A percentile compares a stretch with the other conserved stretches of the same genome.
Conservation (phyloP, 1,140 invertebrate species). For the Fopius arisanus region DNA sequence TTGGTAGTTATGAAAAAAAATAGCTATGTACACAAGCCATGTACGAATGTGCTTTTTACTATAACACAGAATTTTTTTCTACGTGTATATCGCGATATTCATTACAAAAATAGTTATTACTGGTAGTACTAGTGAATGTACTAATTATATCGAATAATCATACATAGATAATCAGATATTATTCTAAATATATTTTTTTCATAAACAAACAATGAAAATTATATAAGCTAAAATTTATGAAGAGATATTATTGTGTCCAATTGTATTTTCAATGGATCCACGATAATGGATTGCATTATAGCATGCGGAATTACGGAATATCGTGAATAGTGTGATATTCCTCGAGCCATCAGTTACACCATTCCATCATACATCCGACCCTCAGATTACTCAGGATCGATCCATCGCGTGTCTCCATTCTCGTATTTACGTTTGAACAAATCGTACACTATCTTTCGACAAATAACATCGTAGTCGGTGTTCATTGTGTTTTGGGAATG, state of each 20-base stretch:
- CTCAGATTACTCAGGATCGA: neutral
- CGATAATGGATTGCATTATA: constrained; percentile 6
- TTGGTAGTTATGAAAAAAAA: too few relatives aligned
- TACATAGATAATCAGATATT: too few relatives aligned
- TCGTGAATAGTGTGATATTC: constrained; percentile 5
- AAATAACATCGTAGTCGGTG: neutral
- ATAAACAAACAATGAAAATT: neutral
- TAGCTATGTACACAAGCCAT: too few relatives aligned
- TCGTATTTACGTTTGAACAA: neutral
- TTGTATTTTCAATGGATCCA: neutral
- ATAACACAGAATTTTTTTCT: too few relatives aligned
- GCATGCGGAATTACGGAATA: neutral
- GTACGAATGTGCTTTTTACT: too few relatives aligned
- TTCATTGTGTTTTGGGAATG: neutral
- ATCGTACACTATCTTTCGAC: neutral
- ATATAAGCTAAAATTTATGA: neutral
- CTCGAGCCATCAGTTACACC: neutral
- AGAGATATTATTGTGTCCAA: neutral
- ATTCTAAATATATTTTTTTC: too few relatives aligned
- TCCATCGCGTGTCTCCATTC: neutral
- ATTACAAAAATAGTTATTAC: too few relatives aligned
- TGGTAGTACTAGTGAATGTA: too few relatives aligned
- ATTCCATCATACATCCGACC: neutral
- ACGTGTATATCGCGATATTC: too few relatives aligned
- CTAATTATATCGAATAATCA: too few relatives aligned